Percentiles rank a stretch among this genome's conserved stretches.
Conservation (phyloP, 2,113 vertebrate species). For the Alectura lathami region DNA sequence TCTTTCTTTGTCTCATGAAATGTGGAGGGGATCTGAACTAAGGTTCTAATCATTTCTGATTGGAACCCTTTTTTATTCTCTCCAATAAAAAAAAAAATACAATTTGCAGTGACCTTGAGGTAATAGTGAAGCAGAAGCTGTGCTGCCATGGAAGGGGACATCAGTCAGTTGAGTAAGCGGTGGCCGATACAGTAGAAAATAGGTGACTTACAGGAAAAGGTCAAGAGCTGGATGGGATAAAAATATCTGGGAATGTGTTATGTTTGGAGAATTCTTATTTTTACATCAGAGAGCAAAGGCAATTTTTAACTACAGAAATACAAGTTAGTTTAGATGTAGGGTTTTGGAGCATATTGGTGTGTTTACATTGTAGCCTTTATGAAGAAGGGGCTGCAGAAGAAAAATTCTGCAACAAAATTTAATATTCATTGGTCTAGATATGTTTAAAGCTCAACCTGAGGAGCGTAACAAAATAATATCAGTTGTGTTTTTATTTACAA, state of each 20-base stretch:
- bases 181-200: background rate
- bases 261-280: background rate
- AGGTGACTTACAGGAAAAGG: background rate
- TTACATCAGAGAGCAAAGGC: background rate
- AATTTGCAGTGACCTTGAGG: background rate
- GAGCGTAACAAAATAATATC: background rate
- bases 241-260: background rate
- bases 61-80: constrained; percentile 35
- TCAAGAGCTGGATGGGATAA: background rate
- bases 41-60: constrained; percentile 55
- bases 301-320: background rate
- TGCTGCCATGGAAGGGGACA: background rate
- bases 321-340: background rate
- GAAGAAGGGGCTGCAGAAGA: background rate
- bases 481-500: background rate
- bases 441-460: background rate
- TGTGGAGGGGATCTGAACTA: constrained; percentile 63
- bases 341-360: background rate
- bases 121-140: background rate
- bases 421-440: background rate
- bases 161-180: background rate
- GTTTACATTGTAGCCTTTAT: background rate
- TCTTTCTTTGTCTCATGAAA: constrained; percentile 69
- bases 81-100: constrained; percentile 8
- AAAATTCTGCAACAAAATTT: background rate